Conservation (phyloP, 2,888 invertebrate genomes). For the Capitulum mitella region DNA sequence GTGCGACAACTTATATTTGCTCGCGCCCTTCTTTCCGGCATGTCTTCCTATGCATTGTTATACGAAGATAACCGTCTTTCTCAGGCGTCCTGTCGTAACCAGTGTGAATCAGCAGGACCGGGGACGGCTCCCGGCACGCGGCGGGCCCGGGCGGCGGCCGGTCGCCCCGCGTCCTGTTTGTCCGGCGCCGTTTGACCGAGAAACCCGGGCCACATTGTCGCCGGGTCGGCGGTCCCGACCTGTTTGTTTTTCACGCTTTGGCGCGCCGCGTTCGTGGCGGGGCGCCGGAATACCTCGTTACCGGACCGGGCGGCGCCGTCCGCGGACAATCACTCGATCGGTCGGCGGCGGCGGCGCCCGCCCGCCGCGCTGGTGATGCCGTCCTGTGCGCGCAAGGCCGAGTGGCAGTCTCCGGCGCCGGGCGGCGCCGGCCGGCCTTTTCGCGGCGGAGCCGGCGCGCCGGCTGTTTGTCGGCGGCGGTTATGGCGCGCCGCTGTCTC, state of each 20-base stretch:
- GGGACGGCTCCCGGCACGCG: too few species aligned
- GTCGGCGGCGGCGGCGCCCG: too few species aligned
- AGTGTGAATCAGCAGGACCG: too few species aligned
- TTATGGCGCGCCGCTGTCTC: not conserved
- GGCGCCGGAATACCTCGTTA: not conserved
- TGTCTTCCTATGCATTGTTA: too few species aligned
- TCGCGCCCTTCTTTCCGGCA: too few species aligned
- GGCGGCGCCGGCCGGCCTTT: not conserved
- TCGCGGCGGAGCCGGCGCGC: not conserved
- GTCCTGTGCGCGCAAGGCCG: not conserved
- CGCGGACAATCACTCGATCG: too few species aligned
- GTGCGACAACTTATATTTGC: too few species aligned
- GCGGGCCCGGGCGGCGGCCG: not conserved
- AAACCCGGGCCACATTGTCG: not conserved
- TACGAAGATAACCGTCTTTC: too few species aligned
- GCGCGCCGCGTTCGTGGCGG: not conserved
- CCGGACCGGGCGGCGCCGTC: too few species aligned
- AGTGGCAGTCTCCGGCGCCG: not conserved
- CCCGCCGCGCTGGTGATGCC: not conserved
- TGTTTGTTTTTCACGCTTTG: conserved; percentile 1
- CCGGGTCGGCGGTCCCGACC: not conserved
- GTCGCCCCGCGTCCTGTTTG: not conserved
- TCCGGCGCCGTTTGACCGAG: not conserved
- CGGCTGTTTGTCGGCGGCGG: not conserved
- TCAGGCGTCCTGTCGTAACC: too few species aligned